phyloP scores from a whole-genome alignment of 2,113 vertebrate genomes.

The Hemiscyllium ocellatum region DNA sequence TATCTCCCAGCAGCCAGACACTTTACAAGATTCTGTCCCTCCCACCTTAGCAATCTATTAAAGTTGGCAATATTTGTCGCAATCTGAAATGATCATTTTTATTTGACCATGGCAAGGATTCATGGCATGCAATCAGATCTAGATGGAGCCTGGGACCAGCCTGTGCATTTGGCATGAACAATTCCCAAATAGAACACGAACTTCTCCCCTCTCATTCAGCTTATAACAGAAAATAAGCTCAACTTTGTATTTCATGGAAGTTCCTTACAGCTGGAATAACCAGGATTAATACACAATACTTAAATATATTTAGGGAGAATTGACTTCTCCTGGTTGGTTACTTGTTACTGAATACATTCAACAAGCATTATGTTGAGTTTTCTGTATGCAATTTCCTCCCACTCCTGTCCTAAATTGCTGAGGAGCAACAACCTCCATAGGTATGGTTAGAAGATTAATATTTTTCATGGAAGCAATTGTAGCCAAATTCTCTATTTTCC shows the following conservation, averaged over 20 bases:
- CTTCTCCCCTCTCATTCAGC: neutral
- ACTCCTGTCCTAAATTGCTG: neutral
- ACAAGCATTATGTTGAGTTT: neutral
- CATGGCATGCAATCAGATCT: neutral
- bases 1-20: neutral
- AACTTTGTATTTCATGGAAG: neutral
- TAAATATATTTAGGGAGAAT: neutral
- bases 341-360: neutral
- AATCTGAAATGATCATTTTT: neutral
- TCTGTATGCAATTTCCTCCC: neutral
- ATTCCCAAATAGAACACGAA: neutral
- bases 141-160: neutral
- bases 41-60: neutral
- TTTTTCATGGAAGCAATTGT: neutral
- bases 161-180: neutral
- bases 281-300: neutral
- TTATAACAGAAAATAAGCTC: neutral
- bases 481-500: neutral
- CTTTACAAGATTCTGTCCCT: too few species aligned
- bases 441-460: neutral
- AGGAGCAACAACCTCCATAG: neutral
- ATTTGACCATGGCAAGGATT: neutral
- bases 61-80: neutral
- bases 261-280: neutral
- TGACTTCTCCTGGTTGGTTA: neutral